Evolutionary conservation across 1,140 invertebrate genomes (phyloP).

Genomic region (Drosophila jambulina): DNA sequence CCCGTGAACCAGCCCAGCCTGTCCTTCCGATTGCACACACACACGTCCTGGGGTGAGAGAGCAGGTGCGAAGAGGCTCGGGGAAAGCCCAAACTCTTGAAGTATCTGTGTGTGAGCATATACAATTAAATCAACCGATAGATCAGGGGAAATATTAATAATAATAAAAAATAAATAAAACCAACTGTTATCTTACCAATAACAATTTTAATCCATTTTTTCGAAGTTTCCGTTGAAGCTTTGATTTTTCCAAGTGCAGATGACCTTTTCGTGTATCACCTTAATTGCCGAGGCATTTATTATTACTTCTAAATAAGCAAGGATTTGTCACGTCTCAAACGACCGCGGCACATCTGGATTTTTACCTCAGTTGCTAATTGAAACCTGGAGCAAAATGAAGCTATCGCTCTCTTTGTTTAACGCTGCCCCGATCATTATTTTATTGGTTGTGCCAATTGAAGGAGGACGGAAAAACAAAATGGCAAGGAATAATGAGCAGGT

Average conservation of each 20-base stretch:
- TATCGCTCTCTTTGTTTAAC: neutral
- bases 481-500: no score
- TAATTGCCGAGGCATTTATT: neutral
- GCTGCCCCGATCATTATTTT: neutral
- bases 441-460: neutral
- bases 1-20: neutral
- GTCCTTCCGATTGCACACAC: neutral
- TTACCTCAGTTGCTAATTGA: neutral
- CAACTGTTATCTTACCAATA: no score
- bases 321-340: neutral
- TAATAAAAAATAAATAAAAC: no score
- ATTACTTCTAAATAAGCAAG: neutral
- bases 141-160: no score
- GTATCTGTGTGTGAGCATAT: neutral
- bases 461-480: no score
- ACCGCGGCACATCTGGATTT: no score
- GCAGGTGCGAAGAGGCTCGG: no score
- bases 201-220: no score
- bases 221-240: neutral
- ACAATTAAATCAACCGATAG: no score
- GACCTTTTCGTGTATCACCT: neutral
- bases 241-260: neutral
- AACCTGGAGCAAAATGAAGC: neutral
- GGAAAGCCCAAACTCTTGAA: neutral
- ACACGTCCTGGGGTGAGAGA: slow-evolving; percentile 14